Conservation (phyloP, 2,888 invertebrate species). For the Synanthedon andrenaeformis region DNA sequence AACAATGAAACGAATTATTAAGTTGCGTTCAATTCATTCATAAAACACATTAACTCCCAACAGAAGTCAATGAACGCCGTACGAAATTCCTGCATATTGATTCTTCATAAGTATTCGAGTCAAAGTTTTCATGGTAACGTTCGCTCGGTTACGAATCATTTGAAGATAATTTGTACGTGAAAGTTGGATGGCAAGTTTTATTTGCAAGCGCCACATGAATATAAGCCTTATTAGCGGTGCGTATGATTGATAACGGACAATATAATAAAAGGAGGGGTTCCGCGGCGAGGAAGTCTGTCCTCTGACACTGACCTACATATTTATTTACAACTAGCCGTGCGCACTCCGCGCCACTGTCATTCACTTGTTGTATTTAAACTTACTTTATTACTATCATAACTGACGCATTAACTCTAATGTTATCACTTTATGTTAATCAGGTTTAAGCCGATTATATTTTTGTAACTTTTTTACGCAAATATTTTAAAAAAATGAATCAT, state of each 20-base stretch:
- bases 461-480: neutral
- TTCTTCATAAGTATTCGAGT: neutral
- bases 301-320: conserved; percentile 62
- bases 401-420: neutral
- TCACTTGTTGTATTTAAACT: neutral
- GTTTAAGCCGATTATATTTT: neutral
- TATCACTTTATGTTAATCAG: neutral
- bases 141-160: neutral
- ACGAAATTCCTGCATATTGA: neutral
- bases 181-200: neutral
- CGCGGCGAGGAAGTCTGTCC: conserved; percentile 38
- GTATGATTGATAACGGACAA: conserved; percentile 36
- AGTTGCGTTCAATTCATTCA: neutral
- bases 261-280: conserved; percentile 18
- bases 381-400: neutral
- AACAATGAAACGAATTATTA: no score
- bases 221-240: conserved; percentile 30
- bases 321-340: conserved; percentile 10
- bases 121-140: neutral
- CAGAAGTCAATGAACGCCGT: conserved; percentile 17
- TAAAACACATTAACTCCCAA: neutral
- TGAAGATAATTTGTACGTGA: neutral
- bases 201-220: conserved; percentile 14
- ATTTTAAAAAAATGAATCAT: no score
- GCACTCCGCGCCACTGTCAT: neutral